phyloP scores from a whole-genome alignment of 2,113 vertebrate genomes.

The Melanotaenia duboulayi region DNA sequence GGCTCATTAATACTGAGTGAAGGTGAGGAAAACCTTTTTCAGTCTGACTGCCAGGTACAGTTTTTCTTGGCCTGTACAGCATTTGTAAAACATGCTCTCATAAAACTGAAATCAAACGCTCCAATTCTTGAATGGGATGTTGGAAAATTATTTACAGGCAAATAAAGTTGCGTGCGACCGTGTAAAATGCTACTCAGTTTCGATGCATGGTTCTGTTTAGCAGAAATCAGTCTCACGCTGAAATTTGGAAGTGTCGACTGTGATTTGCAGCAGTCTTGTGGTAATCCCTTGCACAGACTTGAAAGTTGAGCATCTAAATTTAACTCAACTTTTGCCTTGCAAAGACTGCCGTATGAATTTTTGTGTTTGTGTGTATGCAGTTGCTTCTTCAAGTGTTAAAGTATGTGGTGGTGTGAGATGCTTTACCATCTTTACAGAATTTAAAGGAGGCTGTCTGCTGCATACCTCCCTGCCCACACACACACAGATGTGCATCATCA shows the following conservation, averaged over 20 bases:
- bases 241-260: slow-evolving; percentile 52
- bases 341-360: not conserved
- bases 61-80: slow-evolving; percentile 65
- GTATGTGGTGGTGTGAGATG: slow-evolving; percentile 10
- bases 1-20: slow-evolving; percentile 56
- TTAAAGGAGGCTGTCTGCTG: slow-evolving; percentile 9
- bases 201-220: slow-evolving; percentile 68
- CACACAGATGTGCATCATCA: slow-evolving; percentile 76
- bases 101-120: slow-evolving; percentile 71
- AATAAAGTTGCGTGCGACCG: slow-evolving; percentile 74
- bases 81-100: slow-evolving; percentile 73
- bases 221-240: slow-evolving; percentile 61
- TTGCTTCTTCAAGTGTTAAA: not conserved
- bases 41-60: slow-evolving; percentile 63
- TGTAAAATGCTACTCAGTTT: slow-evolving; percentile 44
- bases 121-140: slow-evolving; percentile 72
- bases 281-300: slow-evolving; percentile 51
- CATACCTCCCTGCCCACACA: slow-evolving; percentile 59
- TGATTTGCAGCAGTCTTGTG: slow-evolving; percentile 73
- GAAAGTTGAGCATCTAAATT: slow-evolving; percentile 84
- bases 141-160: slow-evolving; percentile 78
- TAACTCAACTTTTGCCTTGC: slow-evolving; percentile 30
- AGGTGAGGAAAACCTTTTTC: slow-evolving; percentile 61
- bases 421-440: slow-evolving; percentile 28
- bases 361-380: not conserved